Percentiles rank a stretch among this genome's conserved stretches.
phyloP scores from a whole-genome alignment of 2,113 vertebrate species.

The Paramisgurnus dabryanus region DNA sequence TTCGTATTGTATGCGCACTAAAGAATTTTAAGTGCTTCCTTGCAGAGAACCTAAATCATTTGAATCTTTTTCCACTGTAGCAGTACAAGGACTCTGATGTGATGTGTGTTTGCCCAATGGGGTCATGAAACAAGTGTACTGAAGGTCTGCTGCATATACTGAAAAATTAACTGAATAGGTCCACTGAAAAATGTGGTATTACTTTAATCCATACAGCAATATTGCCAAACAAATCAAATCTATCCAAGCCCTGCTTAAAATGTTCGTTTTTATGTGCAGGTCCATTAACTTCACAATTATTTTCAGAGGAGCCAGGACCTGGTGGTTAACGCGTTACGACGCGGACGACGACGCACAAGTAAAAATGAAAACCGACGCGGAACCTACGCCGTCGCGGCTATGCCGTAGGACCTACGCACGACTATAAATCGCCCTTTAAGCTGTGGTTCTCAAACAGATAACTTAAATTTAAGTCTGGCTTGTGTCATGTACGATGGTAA shows the following conservation, averaged over 20 bases:
- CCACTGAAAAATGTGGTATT: slow-evolving; percentile 28
- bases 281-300: too few relatives aligned
- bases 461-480: too few relatives aligned
- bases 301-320: too few relatives aligned
- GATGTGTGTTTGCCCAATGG: slow-evolving; percentile 51
- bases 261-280: background rate
- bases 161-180: slow-evolving; percentile 11
- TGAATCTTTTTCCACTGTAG: slow-evolving; percentile 23
- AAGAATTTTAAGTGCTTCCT: slow-evolving; percentile 32
- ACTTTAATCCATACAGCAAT: slow-evolving; percentile 44
- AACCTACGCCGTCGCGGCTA: too few relatives aligned
- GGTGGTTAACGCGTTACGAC: too few relatives aligned
- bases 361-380: too few relatives aligned
- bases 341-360: too few relatives aligned
- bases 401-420: too few relatives aligned
- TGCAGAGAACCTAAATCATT: slow-evolving; percentile 31
- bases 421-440: too few relatives aligned
- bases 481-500: too few relatives aligned
- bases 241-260: background rate
- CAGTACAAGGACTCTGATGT: slow-evolving; percentile 47
- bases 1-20: background rate
- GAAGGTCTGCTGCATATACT: slow-evolving; percentile 24
- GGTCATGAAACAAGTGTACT: slow-evolving; percentile 50
- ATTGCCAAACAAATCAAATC: slow-evolving; percentile 43
- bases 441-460: too few relatives aligned